Evolutionary conservation across 2,113 vertebrate genomes (phyloP).

Genomic region (Uria aalge): DNA sequence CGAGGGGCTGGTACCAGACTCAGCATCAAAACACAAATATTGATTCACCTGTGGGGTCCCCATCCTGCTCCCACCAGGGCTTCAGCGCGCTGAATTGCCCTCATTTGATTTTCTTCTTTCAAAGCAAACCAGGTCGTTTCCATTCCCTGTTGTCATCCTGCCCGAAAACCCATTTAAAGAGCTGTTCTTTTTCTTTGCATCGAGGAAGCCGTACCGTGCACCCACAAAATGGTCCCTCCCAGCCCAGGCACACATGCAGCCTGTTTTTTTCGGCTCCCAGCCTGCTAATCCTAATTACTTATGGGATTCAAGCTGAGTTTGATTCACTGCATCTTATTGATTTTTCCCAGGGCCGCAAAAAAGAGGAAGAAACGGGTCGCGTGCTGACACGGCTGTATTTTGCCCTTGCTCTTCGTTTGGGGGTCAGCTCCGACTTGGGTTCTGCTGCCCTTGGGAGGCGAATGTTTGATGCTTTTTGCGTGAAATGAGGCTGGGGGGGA

Average conservation of each 20-base stretch:
- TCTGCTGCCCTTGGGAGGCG: background rate
- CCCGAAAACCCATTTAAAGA: background rate
- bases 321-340: conserved; percentile 49
- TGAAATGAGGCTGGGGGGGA: background rate
- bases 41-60: background rate
- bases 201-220: background rate
- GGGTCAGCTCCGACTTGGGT: background rate
- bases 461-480: background rate
- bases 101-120: background rate
- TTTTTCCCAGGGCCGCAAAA: conserved; percentile 40
- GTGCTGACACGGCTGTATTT: conserved; percentile 7
- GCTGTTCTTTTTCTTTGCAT: background rate
- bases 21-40: background rate
- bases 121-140: background rate
- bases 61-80: background rate
- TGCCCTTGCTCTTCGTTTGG: conserved; percentile 33
- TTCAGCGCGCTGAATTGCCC: background rate
- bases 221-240: conserved; percentile 32
- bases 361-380: background rate
- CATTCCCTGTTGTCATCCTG: background rate
- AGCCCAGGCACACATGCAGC: background rate
- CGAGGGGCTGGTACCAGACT: background rate
- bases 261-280: background rate
- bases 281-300: conserved; percentile 21
- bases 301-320: conserved; percentile 42